Evolutionary conservation across 2,113 vertebrate species (phyloP), one percentile per base, ranked within the genome.

Genomic region (Chionodraco myersi): DNA sequence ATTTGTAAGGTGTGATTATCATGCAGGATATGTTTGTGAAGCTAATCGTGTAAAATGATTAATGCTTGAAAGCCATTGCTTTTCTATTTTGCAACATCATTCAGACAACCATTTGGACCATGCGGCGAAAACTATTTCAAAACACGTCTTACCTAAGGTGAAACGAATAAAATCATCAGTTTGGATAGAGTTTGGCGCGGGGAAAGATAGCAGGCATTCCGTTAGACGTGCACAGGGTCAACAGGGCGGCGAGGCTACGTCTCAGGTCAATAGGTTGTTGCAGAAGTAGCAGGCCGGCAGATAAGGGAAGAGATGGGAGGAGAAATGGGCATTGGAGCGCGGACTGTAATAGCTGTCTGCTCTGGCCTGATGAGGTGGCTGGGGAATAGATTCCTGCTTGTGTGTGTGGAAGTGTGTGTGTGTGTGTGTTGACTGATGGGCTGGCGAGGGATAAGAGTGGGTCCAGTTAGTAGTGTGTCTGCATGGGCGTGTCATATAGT

Each of bases 301-400:
- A 88, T 87, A 74, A 80, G 85, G 66, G 63, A 70, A 86, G 57
- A 83, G 65, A 91, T 83, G 80, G 77, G 71, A 84, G 86, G 78
- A 86, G 69, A 75, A 88, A 89, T 78, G 58, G 73, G 69, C 81
- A 86, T 74, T 54, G 0, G 48, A 85, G 83, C 70, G 3, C 36
- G 66, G 69, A 56, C 70, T 90, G 79, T 93, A 90, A 93, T 87
- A 88, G 88, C 85, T 75, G 87, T 91, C 81, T 86, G 87, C 62
- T 81, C 79, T 49, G 68, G 85, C 69, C 89, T 90, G 91, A 92
- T 90, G 87, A 92, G 86, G 87, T 84, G 80, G 81, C 86, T 72
- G 68, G 87, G 81, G 85, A 88, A 85, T 79, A 81, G 36, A 79
- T 84, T 72, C 54, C 12, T 36, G 53, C 23, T 72, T 64, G 21